A percentile compares a stretch with the other conserved stretches of the same genome.
These are phyloP conservation scores for Botrylloides violaceus DNA, from an alignment of 23 tunicate species.

Conservation along the genomic window DNA sequence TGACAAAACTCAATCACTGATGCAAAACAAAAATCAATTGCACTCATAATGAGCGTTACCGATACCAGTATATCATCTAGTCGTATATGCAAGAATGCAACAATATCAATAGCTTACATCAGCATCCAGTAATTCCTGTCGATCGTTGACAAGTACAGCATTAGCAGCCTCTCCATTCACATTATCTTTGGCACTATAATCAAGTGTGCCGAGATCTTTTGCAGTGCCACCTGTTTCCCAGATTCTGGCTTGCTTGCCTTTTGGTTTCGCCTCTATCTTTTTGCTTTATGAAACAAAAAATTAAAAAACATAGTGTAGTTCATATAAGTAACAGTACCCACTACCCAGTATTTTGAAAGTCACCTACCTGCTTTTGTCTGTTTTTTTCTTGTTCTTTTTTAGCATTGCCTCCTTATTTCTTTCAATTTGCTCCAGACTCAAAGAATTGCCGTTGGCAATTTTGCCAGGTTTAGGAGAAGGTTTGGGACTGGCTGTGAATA, in stretches of 20 bases:
- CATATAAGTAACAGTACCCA: too few relatives aligned
- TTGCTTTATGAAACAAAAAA: too few relatives aligned
- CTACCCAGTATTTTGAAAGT: too few relatives aligned
- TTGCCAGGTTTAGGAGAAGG: conserved; percentile 40
- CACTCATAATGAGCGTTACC: too few relatives aligned
- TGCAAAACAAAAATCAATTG: too few relatives aligned
- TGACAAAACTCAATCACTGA: too few relatives aligned
- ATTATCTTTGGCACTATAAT: conserved; percentile 22
- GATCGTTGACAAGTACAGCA: conserved; percentile 12
- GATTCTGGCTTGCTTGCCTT: conserved; percentile 55
- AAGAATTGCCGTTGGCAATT: background rate
- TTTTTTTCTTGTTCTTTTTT: background rate
- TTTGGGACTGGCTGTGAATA: conserved; percentile 15
- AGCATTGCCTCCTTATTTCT: conserved; percentile 37
- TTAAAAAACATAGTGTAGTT: background rate
- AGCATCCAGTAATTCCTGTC: conserved; percentile 20
- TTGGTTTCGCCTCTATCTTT: conserved; percentile 30
- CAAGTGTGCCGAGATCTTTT: conserved; percentile 43
- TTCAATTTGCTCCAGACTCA: conserved; percentile 30
- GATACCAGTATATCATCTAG: background rate
- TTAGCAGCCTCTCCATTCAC: conserved; percentile 3
- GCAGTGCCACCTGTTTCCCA: conserved; percentile 79
- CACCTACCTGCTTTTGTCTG: too few relatives aligned
- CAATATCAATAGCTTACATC: conserved; percentile 4
- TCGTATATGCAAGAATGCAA: background rate